Evolutionary conservation across 2,113 vertebrate species (phyloP).

Genomic region (Ancistrus triradiatus): DNA sequence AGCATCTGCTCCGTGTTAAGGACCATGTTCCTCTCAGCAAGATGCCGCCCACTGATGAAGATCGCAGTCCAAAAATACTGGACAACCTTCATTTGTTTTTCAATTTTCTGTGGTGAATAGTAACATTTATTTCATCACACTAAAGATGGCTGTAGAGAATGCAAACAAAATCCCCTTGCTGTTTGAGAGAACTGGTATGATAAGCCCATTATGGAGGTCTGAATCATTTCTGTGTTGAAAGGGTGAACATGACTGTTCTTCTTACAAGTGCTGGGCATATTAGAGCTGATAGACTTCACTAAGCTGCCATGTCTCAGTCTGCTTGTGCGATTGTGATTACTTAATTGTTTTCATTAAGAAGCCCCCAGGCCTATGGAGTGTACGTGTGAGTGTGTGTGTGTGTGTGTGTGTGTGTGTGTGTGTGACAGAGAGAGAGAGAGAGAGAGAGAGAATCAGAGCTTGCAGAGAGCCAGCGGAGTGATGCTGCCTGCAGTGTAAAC

Average conservation of each 20-base stretch:
- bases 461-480: background rate
- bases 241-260: background rate
- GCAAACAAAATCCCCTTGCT: background rate
- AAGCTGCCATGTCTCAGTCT: conserved; percentile 15
- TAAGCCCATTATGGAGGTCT: conserved; percentile 3
- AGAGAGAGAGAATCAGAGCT: background rate
- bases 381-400: background rate
- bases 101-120: background rate
- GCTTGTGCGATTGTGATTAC: conserved; percentile 1
- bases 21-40: conserved; percentile 3
- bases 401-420: conserved; percentile 13
- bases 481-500: conserved; percentile 16
- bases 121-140: background rate
- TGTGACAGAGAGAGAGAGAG: background rate
- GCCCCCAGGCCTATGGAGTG: background rate
- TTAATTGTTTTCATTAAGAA: conserved; percentile 25
- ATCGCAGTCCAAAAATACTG: conserved; percentile 19
- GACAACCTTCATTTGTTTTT: conserved; percentile 22
- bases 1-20: conserved; percentile 29
- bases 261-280: background rate
- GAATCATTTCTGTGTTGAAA: conserved; percentile 2
- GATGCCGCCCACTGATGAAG: background rate
- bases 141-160: background rate
- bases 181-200: conserved; percentile 15
- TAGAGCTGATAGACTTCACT: conserved; percentile 14